Evolutionary conservation across 2,888 invertebrate genomes (phyloP).

Genomic region (Ethmia dodecea): DNA sequence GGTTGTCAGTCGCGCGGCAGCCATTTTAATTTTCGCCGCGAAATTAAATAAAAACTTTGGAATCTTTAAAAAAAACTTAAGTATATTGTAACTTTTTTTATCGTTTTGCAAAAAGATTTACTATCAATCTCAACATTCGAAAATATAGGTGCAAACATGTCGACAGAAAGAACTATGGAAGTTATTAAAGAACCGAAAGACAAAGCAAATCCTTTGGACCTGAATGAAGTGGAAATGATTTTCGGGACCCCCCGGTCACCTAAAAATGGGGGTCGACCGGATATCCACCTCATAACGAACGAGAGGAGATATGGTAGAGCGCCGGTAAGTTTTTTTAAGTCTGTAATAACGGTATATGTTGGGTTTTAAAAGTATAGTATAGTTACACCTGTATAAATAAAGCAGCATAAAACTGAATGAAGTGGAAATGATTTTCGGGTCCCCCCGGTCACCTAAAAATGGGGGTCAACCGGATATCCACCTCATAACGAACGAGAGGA

Average conservation of each 20-base stretch:
- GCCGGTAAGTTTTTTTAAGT: slow-evolving; percentile 31
- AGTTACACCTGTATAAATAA: too few species aligned
- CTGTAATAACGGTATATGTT: too few species aligned
- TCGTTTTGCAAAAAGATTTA: too few species aligned
- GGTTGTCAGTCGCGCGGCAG: too few species aligned
- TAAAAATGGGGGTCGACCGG: slow-evolving; percentile 24
- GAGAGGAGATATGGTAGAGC: slow-evolving; percentile 27
- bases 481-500: slow-evolving; percentile 32
- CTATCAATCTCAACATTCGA: too few species aligned
- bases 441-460: slow-evolving; percentile 29
- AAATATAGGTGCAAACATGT: slow-evolving; percentile 18
- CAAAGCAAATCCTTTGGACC: slow-evolving; percentile 27
- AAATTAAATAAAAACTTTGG: too few species aligned
- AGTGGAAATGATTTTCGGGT: slow-evolving; percentile 54
- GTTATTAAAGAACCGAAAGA: slow-evolving; percentile 26
- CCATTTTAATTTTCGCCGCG: too few species aligned
- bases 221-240: slow-evolving; percentile 46
- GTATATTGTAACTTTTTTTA: too few species aligned
- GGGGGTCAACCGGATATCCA: slow-evolving; percentile 26
- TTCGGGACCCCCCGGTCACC: slow-evolving; percentile 43
- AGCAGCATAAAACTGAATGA: slow-evolving; percentile 34
- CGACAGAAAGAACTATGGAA: slow-evolving; percentile 28
- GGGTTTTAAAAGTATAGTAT: too few species aligned
- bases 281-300: slow-evolving; percentile 29
- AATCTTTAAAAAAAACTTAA: too few species aligned